These are phyloP conservation scores for Mimachlamys varia DNA, from an alignment of 2,888 invertebrate genomes.

Conservation along the genomic window DNA sequence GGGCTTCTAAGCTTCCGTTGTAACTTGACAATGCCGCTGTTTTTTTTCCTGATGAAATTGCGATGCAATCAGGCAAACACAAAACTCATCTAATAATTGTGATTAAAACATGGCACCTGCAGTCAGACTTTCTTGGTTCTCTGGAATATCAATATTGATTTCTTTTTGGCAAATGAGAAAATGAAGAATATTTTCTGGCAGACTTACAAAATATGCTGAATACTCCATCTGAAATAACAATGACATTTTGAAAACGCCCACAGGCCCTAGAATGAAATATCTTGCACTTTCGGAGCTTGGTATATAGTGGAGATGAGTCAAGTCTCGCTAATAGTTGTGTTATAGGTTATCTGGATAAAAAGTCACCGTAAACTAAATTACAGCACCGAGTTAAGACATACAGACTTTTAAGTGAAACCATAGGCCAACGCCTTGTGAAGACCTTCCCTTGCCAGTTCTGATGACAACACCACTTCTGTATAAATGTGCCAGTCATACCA, in stretches of 20 bases:
- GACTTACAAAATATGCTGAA: neutral
- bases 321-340: neutral
- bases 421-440: neutral
- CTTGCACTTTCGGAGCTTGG: neutral
- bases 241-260: neutral
- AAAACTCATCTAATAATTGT: neutral
- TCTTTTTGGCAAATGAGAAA: neutral
- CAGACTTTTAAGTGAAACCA: neutral
- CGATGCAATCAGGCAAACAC: neutral
- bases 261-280: neutral
- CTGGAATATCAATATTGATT: conserved; percentile 5
- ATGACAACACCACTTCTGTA: conserved; percentile 3
- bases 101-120: conserved; percentile 6
- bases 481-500: neutral
- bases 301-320: neutral
- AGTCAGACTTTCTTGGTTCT: neutral
- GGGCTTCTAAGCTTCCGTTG: too few species aligned
- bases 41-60: neutral
- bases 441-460: neutral
- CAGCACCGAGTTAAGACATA: neutral
- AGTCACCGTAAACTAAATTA: neutral
- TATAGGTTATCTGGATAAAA: neutral
- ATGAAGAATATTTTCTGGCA: neutral
- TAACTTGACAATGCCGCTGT: neutral
- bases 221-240: neutral